These are phyloP conservation scores for Hyles lineata DNA, from an alignment of 2,888 invertebrate genomes.

Conservation along the genomic window DNA sequence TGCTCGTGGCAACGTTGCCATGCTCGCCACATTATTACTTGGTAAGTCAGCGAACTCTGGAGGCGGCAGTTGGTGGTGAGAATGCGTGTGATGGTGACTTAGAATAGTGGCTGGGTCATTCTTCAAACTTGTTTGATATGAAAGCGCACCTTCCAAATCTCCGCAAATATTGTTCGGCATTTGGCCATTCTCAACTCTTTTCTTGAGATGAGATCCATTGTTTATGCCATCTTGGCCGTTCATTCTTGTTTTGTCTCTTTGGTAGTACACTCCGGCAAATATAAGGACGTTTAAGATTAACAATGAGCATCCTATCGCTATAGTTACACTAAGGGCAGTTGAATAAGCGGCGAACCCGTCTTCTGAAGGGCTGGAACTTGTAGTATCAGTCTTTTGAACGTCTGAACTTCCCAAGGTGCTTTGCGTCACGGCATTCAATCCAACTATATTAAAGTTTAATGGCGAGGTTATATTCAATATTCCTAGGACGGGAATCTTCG, in stretches of 20 bases:
- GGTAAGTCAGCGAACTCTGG: slow-evolving; percentile 94
- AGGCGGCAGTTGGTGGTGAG: slow-evolving; percentile 91
- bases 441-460: slow-evolving; percentile 73
- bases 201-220: slow-evolving; percentile 85
- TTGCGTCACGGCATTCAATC: slow-evolving; percentile 70
- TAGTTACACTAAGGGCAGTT: slow-evolving; percentile 95
- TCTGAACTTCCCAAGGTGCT: slow-evolving; percentile 61
- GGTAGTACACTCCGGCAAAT: slow-evolving; percentile 97
- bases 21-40: slow-evolving; percentile 85
- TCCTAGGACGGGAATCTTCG: slow-evolving; percentile 71
- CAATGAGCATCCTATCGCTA: slow-evolving; percentile 96
- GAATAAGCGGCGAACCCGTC: slow-evolving; percentile 96
- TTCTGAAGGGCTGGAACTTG: slow-evolving; percentile 87
- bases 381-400: slow-evolving; percentile 69
- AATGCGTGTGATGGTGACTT: slow-evolving; percentile 90
- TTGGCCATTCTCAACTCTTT: slow-evolving; percentile 93
- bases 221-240: slow-evolving; percentile 84
- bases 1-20: slow-evolving; percentile 88
- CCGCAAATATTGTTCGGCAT: slow-evolving; percentile 95
- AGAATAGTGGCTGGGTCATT: slow-evolving; percentile 90
- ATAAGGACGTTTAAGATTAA: slow-evolving; percentile 96
- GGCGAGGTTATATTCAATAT: slow-evolving; percentile 76
- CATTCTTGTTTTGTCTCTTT: slow-evolving; percentile 93
- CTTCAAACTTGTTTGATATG: slow-evolving; percentile 84
- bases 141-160: slow-evolving; percentile 87